A percentile compares a stretch with the other conserved stretches of the same genome.
Conservation (phyloP, 2,797 vertebrate species). For the Psittacula derbiana region DNA sequence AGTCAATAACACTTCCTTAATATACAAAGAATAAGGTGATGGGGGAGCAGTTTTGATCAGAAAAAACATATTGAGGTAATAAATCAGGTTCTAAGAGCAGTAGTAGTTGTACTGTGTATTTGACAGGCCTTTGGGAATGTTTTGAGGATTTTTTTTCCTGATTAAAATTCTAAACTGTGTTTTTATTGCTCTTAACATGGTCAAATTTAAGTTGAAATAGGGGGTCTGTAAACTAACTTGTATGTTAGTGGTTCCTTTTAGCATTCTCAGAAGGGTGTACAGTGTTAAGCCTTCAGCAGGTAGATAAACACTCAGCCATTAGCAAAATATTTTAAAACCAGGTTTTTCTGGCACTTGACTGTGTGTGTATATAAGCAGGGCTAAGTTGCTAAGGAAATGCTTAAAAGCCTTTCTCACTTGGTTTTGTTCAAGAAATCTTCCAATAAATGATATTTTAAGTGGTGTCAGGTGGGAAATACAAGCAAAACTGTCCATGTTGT, state of each 20-base stretch:
- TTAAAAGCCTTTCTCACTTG: background rate
- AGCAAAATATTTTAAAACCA: background rate
- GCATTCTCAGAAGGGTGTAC: background rate
- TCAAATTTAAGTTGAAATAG: background rate
- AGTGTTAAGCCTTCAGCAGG: background rate
- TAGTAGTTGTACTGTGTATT: background rate
- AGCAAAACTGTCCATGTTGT: background rate
- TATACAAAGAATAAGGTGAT: background rate
- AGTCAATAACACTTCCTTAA: background rate
- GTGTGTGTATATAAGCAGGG: background rate
- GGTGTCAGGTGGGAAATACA: background rate
- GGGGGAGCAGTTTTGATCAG: background rate
- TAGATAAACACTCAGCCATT: background rate
- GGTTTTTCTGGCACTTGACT: background rate
- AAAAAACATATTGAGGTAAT: background rate
- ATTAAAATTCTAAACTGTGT: background rate
- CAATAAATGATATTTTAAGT: background rate
- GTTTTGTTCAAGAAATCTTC: background rate
- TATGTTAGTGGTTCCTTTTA: background rate
- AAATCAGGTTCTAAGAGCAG: background rate
- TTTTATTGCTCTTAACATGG: background rate
- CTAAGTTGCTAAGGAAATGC: background rate
- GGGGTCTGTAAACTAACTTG: background rate
- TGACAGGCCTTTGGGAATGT: background rate
- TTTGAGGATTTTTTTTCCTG: background rate